phyloP scores from a whole-genome alignment of 2,113 vertebrate species.

The Pteronura brasiliensis region DNA sequence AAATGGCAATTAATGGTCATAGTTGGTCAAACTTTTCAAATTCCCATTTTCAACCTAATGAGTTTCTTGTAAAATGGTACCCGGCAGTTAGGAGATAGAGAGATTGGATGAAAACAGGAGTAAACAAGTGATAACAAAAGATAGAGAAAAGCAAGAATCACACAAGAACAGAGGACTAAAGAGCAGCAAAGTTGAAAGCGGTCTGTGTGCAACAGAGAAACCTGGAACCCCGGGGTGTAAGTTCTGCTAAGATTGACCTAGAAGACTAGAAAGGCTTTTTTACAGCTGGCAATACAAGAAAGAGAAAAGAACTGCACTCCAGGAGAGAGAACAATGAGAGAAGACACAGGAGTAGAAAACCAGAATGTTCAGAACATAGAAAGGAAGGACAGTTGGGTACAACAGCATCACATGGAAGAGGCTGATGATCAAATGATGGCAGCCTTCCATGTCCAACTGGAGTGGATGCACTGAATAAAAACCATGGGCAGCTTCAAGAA shows the following conservation, averaged over 20 bases:
- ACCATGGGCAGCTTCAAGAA: neutral
- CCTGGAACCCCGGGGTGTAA: neutral
- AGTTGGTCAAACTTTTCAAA: neutral
- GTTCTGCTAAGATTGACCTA: neutral
- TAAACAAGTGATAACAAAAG: neutral
- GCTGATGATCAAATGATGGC: neutral
- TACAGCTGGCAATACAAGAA: neutral
- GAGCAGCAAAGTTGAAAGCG: accelerated
- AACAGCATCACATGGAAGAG: neutral
- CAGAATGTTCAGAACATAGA: neutral
- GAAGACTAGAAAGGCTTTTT: neutral
- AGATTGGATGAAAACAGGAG: neutral
- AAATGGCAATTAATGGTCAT: neutral
- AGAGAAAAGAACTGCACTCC: neutral
- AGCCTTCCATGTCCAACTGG: neutral
- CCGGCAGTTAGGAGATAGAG: neutral
- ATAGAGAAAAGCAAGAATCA: neutral
- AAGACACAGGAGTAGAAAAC: neutral
- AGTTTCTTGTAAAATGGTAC: neutral
- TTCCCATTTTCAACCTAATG: neutral
- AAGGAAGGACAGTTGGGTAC: neutral
- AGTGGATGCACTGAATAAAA: neutral
- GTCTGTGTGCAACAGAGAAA: accelerated
- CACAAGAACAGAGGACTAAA: neutral
- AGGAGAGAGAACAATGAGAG: neutral